Conservation (phyloP, 2,888 invertebrate species). For the Leucophora obtusa region DNA sequence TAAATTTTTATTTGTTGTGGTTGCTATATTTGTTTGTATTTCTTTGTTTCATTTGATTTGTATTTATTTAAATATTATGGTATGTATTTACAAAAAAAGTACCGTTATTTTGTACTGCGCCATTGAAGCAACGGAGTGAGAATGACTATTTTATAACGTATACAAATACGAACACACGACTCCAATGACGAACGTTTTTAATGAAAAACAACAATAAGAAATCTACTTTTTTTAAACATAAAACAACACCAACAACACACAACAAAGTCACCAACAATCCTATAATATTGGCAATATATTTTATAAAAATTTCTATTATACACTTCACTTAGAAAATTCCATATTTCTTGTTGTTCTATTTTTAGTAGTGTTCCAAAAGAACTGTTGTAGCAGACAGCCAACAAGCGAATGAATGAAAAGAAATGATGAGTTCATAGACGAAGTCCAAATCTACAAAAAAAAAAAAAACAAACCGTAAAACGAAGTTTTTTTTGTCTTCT, state of each 20-base stretch:
- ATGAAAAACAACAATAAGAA: constrained; percentile 40
- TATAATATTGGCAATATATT: constrained; percentile 20
- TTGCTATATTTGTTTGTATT: constrained; percentile 21
- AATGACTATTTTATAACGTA: constrained; percentile 60
- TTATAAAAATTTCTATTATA: constrained; percentile 8
- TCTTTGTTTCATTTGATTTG: constrained; percentile 30
- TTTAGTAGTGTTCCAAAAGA: constrained; percentile 41
- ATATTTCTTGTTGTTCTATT: neutral
- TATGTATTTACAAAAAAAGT: constrained; percentile 29
- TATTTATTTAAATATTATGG: constrained; percentile 25
- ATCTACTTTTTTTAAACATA: constrained; percentile 20
- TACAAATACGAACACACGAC: constrained; percentile 45
- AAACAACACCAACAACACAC: constrained; percentile 19
- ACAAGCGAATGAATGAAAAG: constrained; percentile 74
- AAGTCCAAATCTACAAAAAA: constrained; percentile 38
- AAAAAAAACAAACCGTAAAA: constrained; percentile 18
- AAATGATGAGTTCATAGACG: constrained; percentile 63
- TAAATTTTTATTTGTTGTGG: neutral
- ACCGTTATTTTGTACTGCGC: constrained; percentile 66
- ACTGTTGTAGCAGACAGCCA: constrained; percentile 69
- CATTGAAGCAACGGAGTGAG: constrained; percentile 66
- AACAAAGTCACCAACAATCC: constrained; percentile 33
- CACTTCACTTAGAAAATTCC: constrained; percentile 30
- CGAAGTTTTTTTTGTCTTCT: constrained; percentile 30
- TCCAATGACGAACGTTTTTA: neutral